phyloP scores from a whole-genome alignment of 2,113 vertebrate species.

The Hipposideros armiger region DNA sequence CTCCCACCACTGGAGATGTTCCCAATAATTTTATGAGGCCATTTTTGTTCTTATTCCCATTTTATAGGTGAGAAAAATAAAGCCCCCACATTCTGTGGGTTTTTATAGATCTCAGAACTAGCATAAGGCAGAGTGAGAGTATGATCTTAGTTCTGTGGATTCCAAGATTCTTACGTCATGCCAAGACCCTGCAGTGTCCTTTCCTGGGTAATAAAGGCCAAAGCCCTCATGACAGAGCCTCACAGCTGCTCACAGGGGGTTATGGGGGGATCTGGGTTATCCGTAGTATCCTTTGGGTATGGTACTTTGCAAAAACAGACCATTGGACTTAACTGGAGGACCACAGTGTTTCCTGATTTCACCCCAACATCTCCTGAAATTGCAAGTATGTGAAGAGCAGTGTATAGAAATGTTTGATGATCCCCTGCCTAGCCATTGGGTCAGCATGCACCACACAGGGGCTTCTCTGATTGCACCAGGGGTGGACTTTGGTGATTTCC shows the following conservation, averaged over 20 bases:
- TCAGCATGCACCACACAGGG: background rate
- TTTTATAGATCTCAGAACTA: background rate
- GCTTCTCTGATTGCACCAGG: background rate
- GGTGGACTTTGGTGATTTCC: background rate
- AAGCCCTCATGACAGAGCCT: background rate
- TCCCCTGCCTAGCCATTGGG: background rate
- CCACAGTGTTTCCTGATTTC: background rate
- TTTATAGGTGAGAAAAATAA: background rate
- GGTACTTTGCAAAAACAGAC: background rate
- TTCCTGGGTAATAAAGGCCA: background rate
- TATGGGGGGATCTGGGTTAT: background rate
- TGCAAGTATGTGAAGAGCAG: background rate
- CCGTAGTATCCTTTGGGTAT: background rate
- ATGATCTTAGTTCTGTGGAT: background rate
- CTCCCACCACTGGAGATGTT: background rate
- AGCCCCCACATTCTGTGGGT: background rate
- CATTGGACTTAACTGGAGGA: background rate
- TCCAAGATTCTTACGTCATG: background rate
- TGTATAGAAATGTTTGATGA: background rate
- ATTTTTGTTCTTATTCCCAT: conserved; percentile 4
- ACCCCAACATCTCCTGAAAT: background rate
- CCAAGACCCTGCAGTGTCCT: background rate
- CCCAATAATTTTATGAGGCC: background rate
- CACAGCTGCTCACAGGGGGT: background rate
- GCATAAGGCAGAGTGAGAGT: background rate